phyloP scores from a whole-genome alignment of 2,113 vertebrate species.

The Diglossa brunneiventris region DNA sequence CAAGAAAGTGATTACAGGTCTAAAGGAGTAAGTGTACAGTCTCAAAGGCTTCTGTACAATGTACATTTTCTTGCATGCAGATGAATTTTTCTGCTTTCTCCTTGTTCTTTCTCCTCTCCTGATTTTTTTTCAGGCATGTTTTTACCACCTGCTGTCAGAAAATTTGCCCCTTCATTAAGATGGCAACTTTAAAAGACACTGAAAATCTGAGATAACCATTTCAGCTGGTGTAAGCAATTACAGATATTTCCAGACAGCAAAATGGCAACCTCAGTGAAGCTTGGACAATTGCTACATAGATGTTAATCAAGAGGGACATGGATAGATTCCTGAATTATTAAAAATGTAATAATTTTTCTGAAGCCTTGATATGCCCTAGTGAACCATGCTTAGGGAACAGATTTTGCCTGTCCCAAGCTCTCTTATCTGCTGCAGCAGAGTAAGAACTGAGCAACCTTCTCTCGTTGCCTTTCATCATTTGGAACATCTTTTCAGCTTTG shows the following conservation, averaged over 20 bases:
- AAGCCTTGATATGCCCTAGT: conserved; percentile 10
- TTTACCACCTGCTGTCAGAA: conserved; percentile 3
- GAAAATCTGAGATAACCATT: conserved; percentile 12
- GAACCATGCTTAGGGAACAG: conserved; percentile 18
- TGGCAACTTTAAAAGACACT: not conserved
- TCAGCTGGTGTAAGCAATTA: conserved; percentile 33
- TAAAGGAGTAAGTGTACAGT: not conserved
- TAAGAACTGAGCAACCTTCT: conserved; percentile 16
- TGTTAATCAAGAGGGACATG: conserved; percentile 47
- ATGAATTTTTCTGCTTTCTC: not conserved
- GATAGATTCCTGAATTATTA: conserved; percentile 23
- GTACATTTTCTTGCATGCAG: not conserved
- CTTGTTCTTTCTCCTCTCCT: not conserved
- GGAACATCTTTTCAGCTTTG: conserved; percentile 42
- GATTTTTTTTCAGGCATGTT: not conserved
- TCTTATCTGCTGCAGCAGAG: not conserved
- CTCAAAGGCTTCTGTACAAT: not conserved
- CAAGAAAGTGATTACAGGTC: not conserved
- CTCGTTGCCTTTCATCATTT: not conserved
- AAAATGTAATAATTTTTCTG: conserved; percentile 11
- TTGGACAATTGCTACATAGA: conserved; percentile 32
- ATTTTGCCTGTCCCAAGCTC: conserved; percentile 18
- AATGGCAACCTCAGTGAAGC: conserved; percentile 18
- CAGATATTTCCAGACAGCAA: conserved; percentile 2
- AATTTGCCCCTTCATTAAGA: not conserved